Base-by-base conservation (phyloP, 2,797 vertebrate genomes). In the Rhinogobio ventralis region DNA sequence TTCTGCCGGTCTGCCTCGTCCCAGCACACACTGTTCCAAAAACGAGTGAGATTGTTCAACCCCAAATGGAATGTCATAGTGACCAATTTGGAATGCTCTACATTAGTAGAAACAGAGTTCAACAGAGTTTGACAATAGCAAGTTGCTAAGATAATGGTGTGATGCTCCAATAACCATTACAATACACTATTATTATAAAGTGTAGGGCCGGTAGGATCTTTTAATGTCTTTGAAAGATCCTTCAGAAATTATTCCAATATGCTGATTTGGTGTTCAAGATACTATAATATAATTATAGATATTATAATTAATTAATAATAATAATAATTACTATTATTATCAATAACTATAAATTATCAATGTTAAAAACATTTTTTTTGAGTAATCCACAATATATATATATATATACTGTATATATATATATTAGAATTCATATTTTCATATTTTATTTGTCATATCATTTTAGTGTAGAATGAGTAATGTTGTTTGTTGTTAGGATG, bases 11-110 rank as follows among this genome's bases (percentile, higher is more conserved):
- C 28, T 8, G 2, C 33, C 55, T 25, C 33, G 39, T 55, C 20
- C 72, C 46, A 86, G 60, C 55, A 84, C 51, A 78, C 64, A n/a
- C 73, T 25, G 73, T 39, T 71, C 46, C 15, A 81, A 77, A 85
- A 77, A 42, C 51, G 25, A 68, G 72, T 74, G 25, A n/a, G 36
- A 28, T 53, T 71, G 51, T 69, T 81, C 25, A 79, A 42, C 64
- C 60, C 19, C 25, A 60, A 57, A 60, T 33, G 53, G 17, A 62
- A 64, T 55, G 68, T 73, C 39, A 57, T 68, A 30, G 28, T 49
- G n/a, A 33, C 23, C 8, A 13, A 67, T 76, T 42, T 76, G 46
- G 33, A 76, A 42, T 30, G 15, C 15, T 13, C 33, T 82, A 45
- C 25, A 67, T 64, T 39, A 25, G 9, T 7, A 67, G 15, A 75